phyloP scores from a whole-genome alignment of 2,888 invertebrate genomes.

The Pycnomerus fuliginosus region DNA sequence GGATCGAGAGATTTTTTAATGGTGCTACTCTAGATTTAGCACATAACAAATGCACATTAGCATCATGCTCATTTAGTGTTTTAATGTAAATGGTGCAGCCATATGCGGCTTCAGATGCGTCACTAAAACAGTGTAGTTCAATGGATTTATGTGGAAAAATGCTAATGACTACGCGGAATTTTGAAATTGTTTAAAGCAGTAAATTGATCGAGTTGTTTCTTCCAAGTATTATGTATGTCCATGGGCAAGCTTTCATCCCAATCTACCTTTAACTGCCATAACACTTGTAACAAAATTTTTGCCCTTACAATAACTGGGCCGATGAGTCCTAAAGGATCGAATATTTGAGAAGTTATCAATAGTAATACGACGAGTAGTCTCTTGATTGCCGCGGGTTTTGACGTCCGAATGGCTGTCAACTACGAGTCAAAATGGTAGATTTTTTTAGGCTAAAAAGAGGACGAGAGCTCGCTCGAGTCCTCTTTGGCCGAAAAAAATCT shows the following conservation, averaged over 20 bases:
- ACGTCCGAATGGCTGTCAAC: too few species aligned
- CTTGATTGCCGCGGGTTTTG: too few species aligned
- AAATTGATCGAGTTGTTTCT: background rate
- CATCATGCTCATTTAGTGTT: slow-evolving; percentile 6
- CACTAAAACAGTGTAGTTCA: slow-evolving; percentile 17
- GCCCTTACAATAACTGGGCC: too few species aligned
- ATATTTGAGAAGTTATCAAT: too few species aligned
- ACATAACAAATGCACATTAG: slow-evolving; percentile 14
- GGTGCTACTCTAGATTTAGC: slow-evolving; percentile 25
- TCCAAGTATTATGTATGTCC: background rate
- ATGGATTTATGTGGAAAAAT: background rate
- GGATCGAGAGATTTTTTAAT: slow-evolving; percentile 15
- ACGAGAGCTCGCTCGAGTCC: too few species aligned
- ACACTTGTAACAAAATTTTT: background rate
- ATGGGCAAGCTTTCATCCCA: background rate
- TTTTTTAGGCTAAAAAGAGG: too few species aligned
- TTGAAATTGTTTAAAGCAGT: background rate
- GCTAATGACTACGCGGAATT: background rate
- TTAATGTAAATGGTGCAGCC: slow-evolving; percentile 5
- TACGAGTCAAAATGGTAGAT: too few species aligned
- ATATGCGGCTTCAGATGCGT: slow-evolving; percentile 10
- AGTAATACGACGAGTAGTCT: too few species aligned
- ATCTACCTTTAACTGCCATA: background rate
- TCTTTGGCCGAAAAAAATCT: too few species aligned
- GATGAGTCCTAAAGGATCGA: too few species aligned